A percentile compares a stretch with the other conserved stretches of the same genome.
phyloP scores from a whole-genome alignment of 2,797 vertebrate genomes.

The Microchirus variegatus region DNA sequence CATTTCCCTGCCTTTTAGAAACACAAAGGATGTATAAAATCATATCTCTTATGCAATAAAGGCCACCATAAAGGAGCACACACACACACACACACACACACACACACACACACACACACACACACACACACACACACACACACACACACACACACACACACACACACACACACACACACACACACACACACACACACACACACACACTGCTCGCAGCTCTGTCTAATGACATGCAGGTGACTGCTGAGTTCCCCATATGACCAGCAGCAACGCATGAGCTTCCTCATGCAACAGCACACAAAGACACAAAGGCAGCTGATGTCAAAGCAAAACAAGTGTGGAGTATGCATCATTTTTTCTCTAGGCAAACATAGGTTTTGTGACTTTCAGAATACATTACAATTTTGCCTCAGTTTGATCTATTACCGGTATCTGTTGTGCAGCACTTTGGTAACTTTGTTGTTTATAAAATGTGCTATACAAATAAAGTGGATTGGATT shows the following conservation, averaged over 20 bases:
- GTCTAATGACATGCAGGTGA: slow-evolving; percentile 75
- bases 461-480: too few species aligned
- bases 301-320: slow-evolving; percentile 3
- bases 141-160: slow-evolving; percentile 28
- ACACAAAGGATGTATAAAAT: slow-evolving; percentile 26
- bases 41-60: background rate
- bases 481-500: too few species aligned
- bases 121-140: slow-evolving; percentile 25
- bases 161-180: slow-evolving; percentile 26
- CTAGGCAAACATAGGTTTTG: background rate
- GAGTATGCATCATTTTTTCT: background rate
- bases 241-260: slow-evolving; percentile 67
- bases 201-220: slow-evolving; percentile 29
- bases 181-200: slow-evolving; percentile 14
- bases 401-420: too few species aligned
- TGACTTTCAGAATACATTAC: too few species aligned
- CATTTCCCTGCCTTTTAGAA: slow-evolving; percentile 55
- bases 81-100: slow-evolving; percentile 19
- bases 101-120: slow-evolving; percentile 26
- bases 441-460: too few species aligned
- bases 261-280: slow-evolving; percentile 36
- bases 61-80: background rate
- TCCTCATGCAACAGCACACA: slow-evolving; percentile 35
- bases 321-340: slow-evolving; percentile 1
- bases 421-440: too few species aligned